phyloP scores from a whole-genome alignment of 2,797 vertebrate species.

The Epinephelus awoara region DNA sequence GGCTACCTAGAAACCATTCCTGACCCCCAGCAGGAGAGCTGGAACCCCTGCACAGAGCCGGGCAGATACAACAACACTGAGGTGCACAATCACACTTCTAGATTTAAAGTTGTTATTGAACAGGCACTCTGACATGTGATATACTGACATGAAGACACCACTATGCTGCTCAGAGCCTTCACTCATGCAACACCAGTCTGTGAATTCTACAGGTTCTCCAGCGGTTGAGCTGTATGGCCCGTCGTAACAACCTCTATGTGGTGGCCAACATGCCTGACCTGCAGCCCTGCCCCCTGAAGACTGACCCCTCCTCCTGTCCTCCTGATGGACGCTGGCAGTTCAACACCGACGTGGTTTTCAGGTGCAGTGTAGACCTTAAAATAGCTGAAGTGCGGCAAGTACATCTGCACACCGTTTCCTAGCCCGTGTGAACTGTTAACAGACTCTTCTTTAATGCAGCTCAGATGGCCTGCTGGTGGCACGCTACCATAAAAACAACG shows the following conservation, averaged over 20 bases:
- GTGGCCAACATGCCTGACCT: conserved; percentile 93
- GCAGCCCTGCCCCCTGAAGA: conserved; percentile 83
- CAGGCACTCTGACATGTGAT: background rate
- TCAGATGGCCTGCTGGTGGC: conserved; percentile 87
- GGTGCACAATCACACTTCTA: conserved; percentile 73
- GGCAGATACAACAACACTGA: conserved; percentile 90
- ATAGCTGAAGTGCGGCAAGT: background rate
- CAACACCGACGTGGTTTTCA: conserved; percentile 93
- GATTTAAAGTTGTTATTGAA: background rate
- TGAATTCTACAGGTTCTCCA: conserved; percentile 86
- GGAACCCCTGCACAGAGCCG: conserved; percentile 94
- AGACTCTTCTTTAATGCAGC: conserved; percentile 34
- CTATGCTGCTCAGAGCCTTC: background rate
- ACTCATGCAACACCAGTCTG: background rate
- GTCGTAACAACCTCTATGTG: conserved; percentile 88
- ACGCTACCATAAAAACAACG: conserved; percentile 93
- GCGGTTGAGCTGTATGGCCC: conserved; percentile 93
- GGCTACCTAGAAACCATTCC: conserved; percentile 91
- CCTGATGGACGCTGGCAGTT: conserved; percentile 92
- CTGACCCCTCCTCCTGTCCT: conserved; percentile 86
- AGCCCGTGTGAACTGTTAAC: background rate
- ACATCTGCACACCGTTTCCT: background rate
- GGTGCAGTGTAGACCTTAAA: conserved; percentile 17
- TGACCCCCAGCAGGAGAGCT: conserved; percentile 83
- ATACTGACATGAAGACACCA: background rate